Percentiles rank a stretch among this genome's conserved stretches.
phyloP scores from a whole-genome alignment of 92 coral and sea anemone genomes.

The Montipora capitata region DNA sequence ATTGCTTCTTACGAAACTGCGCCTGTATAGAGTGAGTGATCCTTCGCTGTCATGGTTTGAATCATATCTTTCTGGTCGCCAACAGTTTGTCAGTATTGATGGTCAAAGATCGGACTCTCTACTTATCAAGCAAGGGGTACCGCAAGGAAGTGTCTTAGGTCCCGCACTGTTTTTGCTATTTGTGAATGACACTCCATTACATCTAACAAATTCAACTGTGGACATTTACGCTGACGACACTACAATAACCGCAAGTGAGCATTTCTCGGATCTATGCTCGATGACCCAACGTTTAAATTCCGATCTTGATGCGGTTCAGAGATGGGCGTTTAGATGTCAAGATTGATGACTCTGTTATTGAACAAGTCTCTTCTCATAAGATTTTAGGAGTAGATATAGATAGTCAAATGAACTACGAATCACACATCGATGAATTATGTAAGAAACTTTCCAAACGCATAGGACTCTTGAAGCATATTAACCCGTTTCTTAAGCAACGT shows the following conservation, averaged over 20 bases:
- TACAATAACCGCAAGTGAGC: slow-evolving; percentile 56
- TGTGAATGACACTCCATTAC: slow-evolving; percentile 60
- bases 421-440: slow-evolving; percentile 19
- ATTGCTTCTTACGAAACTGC: slow-evolving; percentile 56
- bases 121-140: slow-evolving; percentile 52
- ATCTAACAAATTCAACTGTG: slow-evolving; percentile 25
- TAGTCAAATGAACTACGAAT: not conserved
- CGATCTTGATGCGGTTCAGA: slow-evolving; percentile 47
- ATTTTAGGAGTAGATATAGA: slow-evolving; percentile 36
- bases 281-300: slow-evolving; percentile 48
- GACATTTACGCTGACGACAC: slow-evolving; percentile 71
- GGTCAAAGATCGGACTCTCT: slow-evolving; percentile 37
- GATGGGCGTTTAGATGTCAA: slow-evolving; percentile 43
- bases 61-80: slow-evolving; percentile 60
- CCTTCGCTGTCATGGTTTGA: slow-evolving; percentile 59
- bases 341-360: not conserved
- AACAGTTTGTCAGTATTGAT: slow-evolving; percentile 23
- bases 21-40: slow-evolving; percentile 11
- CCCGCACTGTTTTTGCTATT: slow-evolving; percentile 62
- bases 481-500: slow-evolving; percentile 14
- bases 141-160: slow-evolving; percentile 55
- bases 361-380: slow-evolving; percentile 21
- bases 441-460: slow-evolving; percentile 49
- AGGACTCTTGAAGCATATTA: slow-evolving; percentile 41
- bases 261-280: slow-evolving; percentile 39